A percentile compares a stretch with the other conserved stretches of the same genome.
Evolutionary conservation across 30 jellyfish, hydroid and myxozoan genomes (phyloP).

Genomic region (Chrysaora quinquecirrha): DNA sequence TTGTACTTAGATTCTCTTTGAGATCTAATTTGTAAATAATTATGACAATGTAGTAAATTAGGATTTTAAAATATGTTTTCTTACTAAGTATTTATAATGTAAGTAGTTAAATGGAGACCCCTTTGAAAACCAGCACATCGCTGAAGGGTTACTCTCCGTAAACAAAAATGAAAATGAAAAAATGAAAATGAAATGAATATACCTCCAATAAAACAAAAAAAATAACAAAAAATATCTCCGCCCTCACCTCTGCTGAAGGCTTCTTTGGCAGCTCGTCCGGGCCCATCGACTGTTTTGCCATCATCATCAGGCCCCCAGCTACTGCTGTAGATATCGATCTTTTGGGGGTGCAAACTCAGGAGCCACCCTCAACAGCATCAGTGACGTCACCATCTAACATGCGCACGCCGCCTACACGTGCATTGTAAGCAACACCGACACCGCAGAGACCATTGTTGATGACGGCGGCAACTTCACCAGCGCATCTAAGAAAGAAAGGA

Average conservation of each 20-base stretch:
- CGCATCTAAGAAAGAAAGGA: conserved; percentile 67
- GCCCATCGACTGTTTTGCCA: conserved; percentile 96
- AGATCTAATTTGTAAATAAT: no score
- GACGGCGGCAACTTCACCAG: conserved; percentile 96
- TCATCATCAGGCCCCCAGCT: conserved; percentile 99
- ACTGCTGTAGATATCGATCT: conserved; percentile 92
- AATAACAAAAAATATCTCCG: no score
- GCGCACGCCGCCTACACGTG: conserved; percentile 93
- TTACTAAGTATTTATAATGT: no score
- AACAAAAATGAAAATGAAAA: no score
- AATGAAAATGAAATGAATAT: no score
- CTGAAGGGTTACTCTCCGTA: no score
- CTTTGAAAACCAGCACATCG: no score
- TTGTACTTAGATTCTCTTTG: no score
- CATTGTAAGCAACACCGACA: conserved; percentile 87
- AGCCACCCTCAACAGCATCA: conserved; percentile 97
- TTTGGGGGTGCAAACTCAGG: conserved; percentile 79
- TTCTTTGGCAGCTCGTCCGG: conserved; percentile 76
- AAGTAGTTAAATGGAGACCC: no score
- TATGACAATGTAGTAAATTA: no score
- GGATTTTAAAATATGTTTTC: no score
- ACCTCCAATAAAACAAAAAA: no score
- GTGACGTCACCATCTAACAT: conserved; percentile 98
- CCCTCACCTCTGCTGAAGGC: conserved; percentile 80
- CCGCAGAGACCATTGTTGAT: conserved; percentile 84